Base-by-base conservation (phyloP, 2,888 invertebrate genomes). In the Smittia aterrima region DNA sequence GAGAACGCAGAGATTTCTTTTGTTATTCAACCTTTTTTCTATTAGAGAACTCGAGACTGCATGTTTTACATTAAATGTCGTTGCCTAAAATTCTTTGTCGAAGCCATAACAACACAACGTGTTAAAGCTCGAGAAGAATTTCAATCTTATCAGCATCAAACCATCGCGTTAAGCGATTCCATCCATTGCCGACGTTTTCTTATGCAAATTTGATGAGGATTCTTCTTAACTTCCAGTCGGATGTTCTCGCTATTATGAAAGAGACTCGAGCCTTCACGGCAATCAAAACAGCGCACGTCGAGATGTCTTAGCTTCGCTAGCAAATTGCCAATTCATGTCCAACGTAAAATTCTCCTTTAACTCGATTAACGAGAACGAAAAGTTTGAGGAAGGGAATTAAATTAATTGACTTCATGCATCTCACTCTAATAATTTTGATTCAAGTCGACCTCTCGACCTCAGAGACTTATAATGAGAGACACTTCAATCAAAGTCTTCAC, bases 141-240 rank as follows among this genome's bases (percentile, higher is more conserved):
- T 47, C 47, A 7, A 11, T 53, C 40, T 72, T 72, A 72, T 72
- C 72, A 7, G 7, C 25, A 62, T 72, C 62, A n/a, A 62, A 62
- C 9, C 38, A 54, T 13, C 20, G 18, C 27, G 24, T 24, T 54
- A 53, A n/a, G 13, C n/a, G 47, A n/a, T 47, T 47, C 16, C 16
- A 47, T 16, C n/a, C n/a, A n/a, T n/a, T n/a, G n/a, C n/a, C n/a
- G n/a, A n/a, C n/a, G n/a, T n/a, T n/a, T n/a, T 47, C 32, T 68
- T 41, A 68, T 68, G 68, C 68, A 68, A 68, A 68, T 68, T 68
- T 41, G 41, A 68, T 66, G 9, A 27, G 16, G 38, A 18, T 38
- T 18, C 24, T 66, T 40, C 18, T 58, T 58, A 58, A 22, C 58
- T 58, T 6, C 47, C 9, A 9, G 3, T 32, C 32, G 32, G 32